phyloP scores from a whole-genome alignment of 1,140 invertebrate species.

The Drosophila funebris region DNA sequence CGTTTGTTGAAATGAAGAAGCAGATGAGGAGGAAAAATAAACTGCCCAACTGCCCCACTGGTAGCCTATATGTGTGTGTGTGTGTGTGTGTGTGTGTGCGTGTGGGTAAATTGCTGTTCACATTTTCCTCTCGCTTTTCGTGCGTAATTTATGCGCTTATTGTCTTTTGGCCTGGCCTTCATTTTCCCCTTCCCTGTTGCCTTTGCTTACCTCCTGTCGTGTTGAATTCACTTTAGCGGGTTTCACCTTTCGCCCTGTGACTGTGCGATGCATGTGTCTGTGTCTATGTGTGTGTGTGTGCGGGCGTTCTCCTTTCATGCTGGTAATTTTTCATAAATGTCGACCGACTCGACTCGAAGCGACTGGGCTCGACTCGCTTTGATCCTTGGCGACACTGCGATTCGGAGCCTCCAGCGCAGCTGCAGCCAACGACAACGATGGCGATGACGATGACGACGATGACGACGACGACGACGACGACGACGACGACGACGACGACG shows the following conservation, averaged over 20 bases:
- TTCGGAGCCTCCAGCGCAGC: conserved; percentile 34
- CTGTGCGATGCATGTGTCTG: neutral
- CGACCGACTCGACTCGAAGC: conserved; percentile 37
- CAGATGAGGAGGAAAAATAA: neutral
- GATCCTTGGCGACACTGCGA: conserved; percentile 69
- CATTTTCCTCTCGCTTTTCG: conserved; percentile 52
- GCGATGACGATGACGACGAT: neutral
- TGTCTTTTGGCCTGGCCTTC: conserved; percentile 48
- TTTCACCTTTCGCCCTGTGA: conserved; percentile 25
- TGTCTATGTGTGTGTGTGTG: neutral
- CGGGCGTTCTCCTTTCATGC: conserved; percentile 45
- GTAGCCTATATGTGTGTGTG: conserved; percentile 13
- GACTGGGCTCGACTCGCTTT: conserved; percentile 39
- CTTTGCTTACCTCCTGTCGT: neutral
- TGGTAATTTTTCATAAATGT: conserved; percentile 75
- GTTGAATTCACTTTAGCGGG: conserved; percentile 10
- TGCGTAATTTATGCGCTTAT: conserved; percentile 80
- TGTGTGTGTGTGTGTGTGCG: conserved; percentile 24
- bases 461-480: neutral
- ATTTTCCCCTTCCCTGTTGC: neutral
- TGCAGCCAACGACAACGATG: conserved; percentile 26
- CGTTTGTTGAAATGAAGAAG: conserved; percentile 58
- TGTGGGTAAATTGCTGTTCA: conserved; percentile 18
- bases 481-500: neutral
- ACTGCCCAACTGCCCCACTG: conserved; percentile 1